Evolutionary conservation across 2,888 invertebrate species (phyloP).

Genomic region (Bombylius discolor): DNA sequence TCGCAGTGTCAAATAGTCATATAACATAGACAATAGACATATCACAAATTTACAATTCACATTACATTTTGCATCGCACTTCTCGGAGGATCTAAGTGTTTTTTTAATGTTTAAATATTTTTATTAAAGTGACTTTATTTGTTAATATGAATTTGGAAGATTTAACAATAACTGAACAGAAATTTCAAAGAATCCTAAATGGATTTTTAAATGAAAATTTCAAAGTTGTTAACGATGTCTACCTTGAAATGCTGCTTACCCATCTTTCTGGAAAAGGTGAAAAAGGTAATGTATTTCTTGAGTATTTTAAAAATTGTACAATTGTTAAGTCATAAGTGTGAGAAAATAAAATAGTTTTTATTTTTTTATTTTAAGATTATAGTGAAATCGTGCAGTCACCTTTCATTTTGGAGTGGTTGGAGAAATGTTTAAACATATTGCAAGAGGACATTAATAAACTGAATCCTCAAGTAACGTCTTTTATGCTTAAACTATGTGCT

Average conservation of each 20-base stretch:
- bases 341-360: too few relatives aligned
- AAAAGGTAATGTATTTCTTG: neutral
- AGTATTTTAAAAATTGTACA: neutral
- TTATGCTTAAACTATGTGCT: slow-evolving; percentile 51
- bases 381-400: slow-evolving; percentile 28
- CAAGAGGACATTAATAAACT: slow-evolving; percentile 28
- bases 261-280: slow-evolving; percentile 41
- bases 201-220: slow-evolving; percentile 26
- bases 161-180: slow-evolving; percentile 7
- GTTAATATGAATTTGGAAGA: neutral
- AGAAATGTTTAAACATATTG: slow-evolving; percentile 33
- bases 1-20: too few relatives aligned
- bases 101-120: too few relatives aligned
- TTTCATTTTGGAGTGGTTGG: slow-evolving; percentile 37
- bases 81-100: too few relatives aligned
- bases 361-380: slow-evolving; percentile 26
- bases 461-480: slow-evolving; percentile 41
- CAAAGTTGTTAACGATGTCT: slow-evolving; percentile 40
- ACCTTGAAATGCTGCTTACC: slow-evolving; percentile 49
- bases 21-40: too few relatives aligned
- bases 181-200: slow-evolving; percentile 21
- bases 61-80: too few relatives aligned
- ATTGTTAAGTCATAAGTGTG: neutral
- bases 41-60: too few relatives aligned
- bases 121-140: too few relatives aligned